Conservation (phyloP, 2,797 vertebrate species). For the Glyptemys insculpta region DNA sequence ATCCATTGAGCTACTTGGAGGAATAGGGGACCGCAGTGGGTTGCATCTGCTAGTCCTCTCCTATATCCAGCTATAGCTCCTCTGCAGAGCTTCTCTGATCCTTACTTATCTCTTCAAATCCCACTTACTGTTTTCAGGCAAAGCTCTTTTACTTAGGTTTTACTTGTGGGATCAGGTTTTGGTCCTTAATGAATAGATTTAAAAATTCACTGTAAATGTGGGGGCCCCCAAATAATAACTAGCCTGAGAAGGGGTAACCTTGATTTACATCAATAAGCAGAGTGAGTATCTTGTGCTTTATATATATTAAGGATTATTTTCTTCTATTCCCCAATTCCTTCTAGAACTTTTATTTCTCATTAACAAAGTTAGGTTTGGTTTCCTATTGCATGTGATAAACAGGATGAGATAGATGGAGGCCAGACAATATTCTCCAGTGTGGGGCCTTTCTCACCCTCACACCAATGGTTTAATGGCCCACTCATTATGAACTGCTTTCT, state of each 20-base stretch:
- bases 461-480: slow-evolving; percentile 30
- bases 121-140: background rate
- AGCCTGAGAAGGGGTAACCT: background rate
- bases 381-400: slow-evolving; percentile 46
- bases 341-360: slow-evolving; percentile 54
- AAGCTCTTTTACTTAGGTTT: background rate
- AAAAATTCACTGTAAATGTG: background rate
- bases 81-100: background rate
- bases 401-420: slow-evolving; percentile 45
- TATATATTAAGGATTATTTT: background rate
- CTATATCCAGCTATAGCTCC: background rate
- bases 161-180: background rate
- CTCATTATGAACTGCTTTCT: slow-evolving; percentile 10
- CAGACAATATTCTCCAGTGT: slow-evolving; percentile 40
- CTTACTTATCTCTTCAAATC: background rate
- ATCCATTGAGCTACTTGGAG: background rate
- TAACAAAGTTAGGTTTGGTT: slow-evolving; percentile 46
- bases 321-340: background rate
- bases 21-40: background rate
- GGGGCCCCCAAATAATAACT: background rate
- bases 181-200: background rate
- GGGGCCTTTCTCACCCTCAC: slow-evolving; percentile 59
- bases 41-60: background rate
- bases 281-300: background rate
- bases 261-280: background rate